Percentiles rank a stretch among this genome's conserved stretches.
Conservation (phyloP, 2,113 vertebrate genomes). For the Oceanites oceanicus region DNA sequence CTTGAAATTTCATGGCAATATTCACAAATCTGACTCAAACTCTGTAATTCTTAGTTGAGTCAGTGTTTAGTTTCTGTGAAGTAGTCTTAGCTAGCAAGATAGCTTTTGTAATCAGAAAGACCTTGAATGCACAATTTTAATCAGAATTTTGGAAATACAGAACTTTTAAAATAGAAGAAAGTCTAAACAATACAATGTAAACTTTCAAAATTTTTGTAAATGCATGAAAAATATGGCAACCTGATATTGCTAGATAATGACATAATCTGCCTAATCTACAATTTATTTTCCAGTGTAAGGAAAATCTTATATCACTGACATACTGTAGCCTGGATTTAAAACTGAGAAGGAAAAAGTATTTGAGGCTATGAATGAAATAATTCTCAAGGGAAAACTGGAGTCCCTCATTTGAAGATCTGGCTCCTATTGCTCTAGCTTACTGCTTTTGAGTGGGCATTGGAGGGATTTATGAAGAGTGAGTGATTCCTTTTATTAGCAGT, state of each 20-base stretch:
- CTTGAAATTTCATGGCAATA: constrained; percentile 41
- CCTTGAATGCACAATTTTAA: not conserved
- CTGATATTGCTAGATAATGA: not conserved
- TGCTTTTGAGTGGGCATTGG: not conserved
- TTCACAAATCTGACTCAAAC: constrained; percentile 32
- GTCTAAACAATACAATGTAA: not conserved
- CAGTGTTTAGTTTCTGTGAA: constrained; percentile 50
- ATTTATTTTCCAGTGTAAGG: not conserved
- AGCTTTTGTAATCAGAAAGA: constrained; percentile 31
- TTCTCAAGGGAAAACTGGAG: not conserved
- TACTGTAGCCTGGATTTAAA: not conserved
- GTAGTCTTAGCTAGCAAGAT: constrained; percentile 18
- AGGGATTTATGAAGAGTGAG: not conserved
- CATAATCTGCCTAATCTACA: not conserved
- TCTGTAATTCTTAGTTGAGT: constrained; percentile 31
- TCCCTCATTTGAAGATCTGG: not conserved
- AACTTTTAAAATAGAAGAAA: not conserved
- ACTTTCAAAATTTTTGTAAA: not conserved
- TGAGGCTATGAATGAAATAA: not conserved
- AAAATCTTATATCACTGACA: not conserved
- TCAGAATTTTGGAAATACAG: not conserved
- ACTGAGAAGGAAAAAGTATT: not conserved
- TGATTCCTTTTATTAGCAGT: not conserved
- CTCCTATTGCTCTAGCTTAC: not conserved
- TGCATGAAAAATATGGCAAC: not conserved